A percentile compares a stretch with the other conserved stretches of the same genome.
Evolutionary conservation across 2,113 vertebrate species (phyloP).

Genomic region (Lepisosteus oculatus): DNA sequence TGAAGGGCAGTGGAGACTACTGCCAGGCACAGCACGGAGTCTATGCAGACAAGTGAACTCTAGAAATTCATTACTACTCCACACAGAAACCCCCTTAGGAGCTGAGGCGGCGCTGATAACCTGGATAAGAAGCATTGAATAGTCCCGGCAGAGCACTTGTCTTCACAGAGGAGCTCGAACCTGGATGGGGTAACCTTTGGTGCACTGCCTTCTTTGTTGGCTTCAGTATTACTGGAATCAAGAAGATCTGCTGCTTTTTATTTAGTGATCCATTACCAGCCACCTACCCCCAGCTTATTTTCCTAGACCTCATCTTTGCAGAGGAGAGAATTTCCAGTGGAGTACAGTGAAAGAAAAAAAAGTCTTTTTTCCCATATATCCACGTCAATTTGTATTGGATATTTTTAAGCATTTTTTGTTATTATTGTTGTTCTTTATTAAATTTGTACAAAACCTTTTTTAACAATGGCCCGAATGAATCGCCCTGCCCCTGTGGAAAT

Average conservation of each 20-base stretch:
- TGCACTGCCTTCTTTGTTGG: conserved; percentile 86
- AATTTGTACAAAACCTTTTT: conserved; percentile 54
- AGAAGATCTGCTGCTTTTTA: conserved; percentile 87
- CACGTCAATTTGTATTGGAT: conserved; percentile 66
- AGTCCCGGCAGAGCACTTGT: conserved; percentile 71
- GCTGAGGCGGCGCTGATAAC: conserved; percentile 65
- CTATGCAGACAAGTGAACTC: conserved; percentile 99
- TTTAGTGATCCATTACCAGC: conserved; percentile 74
- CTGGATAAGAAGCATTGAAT: conserved; percentile 71
- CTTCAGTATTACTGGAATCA: conserved; percentile 87
- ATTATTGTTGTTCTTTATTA: conserved; percentile 56
- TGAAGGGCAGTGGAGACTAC: conserved; percentile 99
- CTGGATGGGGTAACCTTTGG: conserved; percentile 98
- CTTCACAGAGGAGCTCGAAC: conserved; percentile 78
- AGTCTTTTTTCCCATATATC: conserved; percentile 43
- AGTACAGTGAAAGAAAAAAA: conserved; percentile 71
- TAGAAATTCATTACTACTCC: conserved; percentile 82
- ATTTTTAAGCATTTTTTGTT: conserved; percentile 56
- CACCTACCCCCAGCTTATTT: conserved; percentile 50
- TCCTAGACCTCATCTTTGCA: conserved; percentile 58
- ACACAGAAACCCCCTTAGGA: conserved; percentile 77
- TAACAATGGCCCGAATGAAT: conserved; percentile 96
- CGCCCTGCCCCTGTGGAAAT: conserved; percentile 98
- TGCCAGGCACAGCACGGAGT: conserved; percentile 99
- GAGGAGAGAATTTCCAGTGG: conserved; percentile 72